Evolutionary conservation across 1,140 invertebrate species (phyloP), one percentile per base, ranked within the genome.

Genomic region (Theocolax elegans): DNA sequence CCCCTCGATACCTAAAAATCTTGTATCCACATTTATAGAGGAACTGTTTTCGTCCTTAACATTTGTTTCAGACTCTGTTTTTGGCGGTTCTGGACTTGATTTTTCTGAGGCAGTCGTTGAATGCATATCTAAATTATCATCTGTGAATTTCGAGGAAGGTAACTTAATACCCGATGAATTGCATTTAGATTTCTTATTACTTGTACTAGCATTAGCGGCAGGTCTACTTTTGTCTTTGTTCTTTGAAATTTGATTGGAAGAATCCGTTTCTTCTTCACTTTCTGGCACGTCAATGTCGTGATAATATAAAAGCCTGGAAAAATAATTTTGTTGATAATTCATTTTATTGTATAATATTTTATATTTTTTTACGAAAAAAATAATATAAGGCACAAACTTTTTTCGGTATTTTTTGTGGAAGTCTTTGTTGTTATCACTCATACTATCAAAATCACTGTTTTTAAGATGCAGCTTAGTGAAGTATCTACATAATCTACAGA

Each of bases 401-500:
- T 89, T 90, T n/a, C 90, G 86, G 79, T 94, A 93, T 66, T 88
- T 89, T 73, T 86, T 89, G 54, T 88, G 88, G 67, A 92, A 92
- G 13, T 87, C 87, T 15, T 86, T 85, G 62, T 89, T 89, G 71
- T 88, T 87, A 21, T 76, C 67, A 31, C 75, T 81, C 81, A 88
- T 84, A 25, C 87, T 87, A 49, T 89, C 87, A 7, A 78, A 67
- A 29, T 87, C 81, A 51, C 79, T 83, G 68, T 85, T 83, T 62
- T 93, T 92, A 65, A 93, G 84, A 29, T 92, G 85, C 21, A 93
- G 77, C 51, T 90, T 88, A 60, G 90, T 91, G 80, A 92, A 94
- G 76, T 92, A 92, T 67, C 91, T 89, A 75, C 93, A 95, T 6
- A 92, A 80, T 82, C 94, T 94, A 81, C 93, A 95, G 12, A 94